Base-by-base conservation (phyloP, 2,113 vertebrate genomes). In the Trachemys scripta region DNA sequence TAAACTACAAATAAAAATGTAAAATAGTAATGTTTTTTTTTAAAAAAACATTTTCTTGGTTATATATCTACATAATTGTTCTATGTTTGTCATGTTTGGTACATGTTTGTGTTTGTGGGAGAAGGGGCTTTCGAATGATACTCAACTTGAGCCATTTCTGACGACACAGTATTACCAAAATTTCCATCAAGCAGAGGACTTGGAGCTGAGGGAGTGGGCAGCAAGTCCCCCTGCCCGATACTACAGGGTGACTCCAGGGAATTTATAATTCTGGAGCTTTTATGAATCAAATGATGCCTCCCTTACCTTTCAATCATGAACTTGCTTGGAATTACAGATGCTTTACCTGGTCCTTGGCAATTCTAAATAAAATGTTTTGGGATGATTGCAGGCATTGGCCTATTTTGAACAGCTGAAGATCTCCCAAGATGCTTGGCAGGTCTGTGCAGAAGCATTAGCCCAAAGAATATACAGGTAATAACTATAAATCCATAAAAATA, bases 391-490 rank as follows among this genome's bases (percentile, higher is more conserved):
- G 99, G 99, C 99, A 10, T 95, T 99, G 95, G 99, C 98, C 14
- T 99, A 99, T 98, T 99, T 99, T 95, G 99, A 99, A 96, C 99
- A 99, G 97, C 98, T 99, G 95, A 99, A 99, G 98, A 98, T 99
- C 97, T 99, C 99, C 92, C 99, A 98, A 96, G 99, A 99, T 90
- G 99, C 98, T 93, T 99, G 99, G 99, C 99, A 99, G 97, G 99
- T 99, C 82, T 99, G 99, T 76, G 99, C 99, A n/a, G 99, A 99
- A 98, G 99, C 99, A 0, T 98, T 99, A 85, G 99, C 99, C 86
- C 99, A 99, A 98, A 98, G 99, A 51, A 97, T 99, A 88, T 99
- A 99, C 98, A 99, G 98, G 99, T 99, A 98, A 98, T 95, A 42
- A 42, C 42, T 42, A 42, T 42, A 42, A 42, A 42, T 42, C 42